Base-by-base conservation (phyloP, 2,113 vertebrate genomes). In the Forbesichthys papilliferus region DNA sequence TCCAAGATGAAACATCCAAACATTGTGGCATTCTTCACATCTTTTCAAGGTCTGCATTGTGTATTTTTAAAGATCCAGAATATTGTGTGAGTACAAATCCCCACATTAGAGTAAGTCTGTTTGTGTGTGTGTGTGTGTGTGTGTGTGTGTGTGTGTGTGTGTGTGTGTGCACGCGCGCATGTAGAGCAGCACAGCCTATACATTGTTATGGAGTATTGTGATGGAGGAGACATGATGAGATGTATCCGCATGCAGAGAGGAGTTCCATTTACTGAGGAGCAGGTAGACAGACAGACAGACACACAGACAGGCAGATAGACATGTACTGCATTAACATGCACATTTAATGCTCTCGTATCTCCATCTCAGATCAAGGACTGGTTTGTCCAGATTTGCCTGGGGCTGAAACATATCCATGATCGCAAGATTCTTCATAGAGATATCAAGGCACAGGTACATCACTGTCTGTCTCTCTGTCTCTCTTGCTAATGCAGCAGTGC, bases 161-260 rank as follows among this genome's bases (percentile, higher is more conserved):
- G 7, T 18, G 47, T 66, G 8, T 13, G 27, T 61, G 83, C 83
- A 83, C 58, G 13, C 92, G 27, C 61, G 5, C 65, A 16, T 91
- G 12, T 71, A 98, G 97, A 98, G 79, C 76, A 75, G 6, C 89
- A 85, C 80, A 92, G 79, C 18, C 84, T 98, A 1, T 95, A 91
- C 54, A 98, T 98, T 69, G 90, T 98, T 52, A 98, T 97, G 96
- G 96, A 99, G 78, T 97, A 93, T 64, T 98, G 96, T 84, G 96
- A 97, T 9, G 94, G 96, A 81, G 96, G 96, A 60, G 97, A 98
- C 74, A 90, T 98, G 81, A 94, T 96, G 95, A 93, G 88, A 81
- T 93, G 85, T 80, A 96, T 98, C 84, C 88, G 71, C 52, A 90
- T 80, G 77, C 96, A 98, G 70, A 90, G 73, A 73, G 96, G 97